phyloP scores from a whole-genome alignment of 2,797 vertebrate species.

The Microctenopoma lineatum region DNA sequence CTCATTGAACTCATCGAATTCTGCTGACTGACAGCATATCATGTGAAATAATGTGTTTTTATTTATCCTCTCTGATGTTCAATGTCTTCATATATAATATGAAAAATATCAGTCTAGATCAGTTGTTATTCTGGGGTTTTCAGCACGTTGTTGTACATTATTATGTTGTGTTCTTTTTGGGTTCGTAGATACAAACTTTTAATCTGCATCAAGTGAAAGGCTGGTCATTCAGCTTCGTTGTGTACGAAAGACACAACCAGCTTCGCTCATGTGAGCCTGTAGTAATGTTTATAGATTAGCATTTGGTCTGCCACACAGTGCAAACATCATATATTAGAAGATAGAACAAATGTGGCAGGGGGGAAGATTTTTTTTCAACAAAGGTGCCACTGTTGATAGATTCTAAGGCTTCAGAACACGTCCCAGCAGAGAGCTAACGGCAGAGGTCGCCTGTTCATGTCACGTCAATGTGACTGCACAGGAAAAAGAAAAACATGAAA shows the following conservation, averaged over 20 bases:
- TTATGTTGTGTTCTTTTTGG: not conserved
- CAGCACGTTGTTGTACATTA: not conserved
- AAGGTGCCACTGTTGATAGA: constrained; percentile 17
- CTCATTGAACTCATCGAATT: not conserved
- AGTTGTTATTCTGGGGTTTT: constrained; percentile 30
- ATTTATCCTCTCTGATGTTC: constrained; percentile 5
- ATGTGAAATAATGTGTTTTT: not conserved
- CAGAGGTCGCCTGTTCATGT: constrained; percentile 53
- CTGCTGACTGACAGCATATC: constrained; percentile 2
- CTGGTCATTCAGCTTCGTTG: not conserved
- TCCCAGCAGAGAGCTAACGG: constrained; percentile 40
- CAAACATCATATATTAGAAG: not conserved
- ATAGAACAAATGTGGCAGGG: constrained; percentile 5
- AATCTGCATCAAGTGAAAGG: not conserved
- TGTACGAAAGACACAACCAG: not conserved
- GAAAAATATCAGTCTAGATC: too few relatives aligned
- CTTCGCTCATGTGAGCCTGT: not conserved
- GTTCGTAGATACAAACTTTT: constrained; percentile 9
- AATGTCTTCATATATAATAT: too few relatives aligned
- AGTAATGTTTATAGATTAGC: too few relatives aligned
- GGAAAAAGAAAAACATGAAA: constrained; percentile 57
- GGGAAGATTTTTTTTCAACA: constrained; percentile 23
- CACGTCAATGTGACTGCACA: constrained; percentile 44
- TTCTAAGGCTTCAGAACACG: constrained; percentile 34
- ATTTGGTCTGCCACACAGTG: too few relatives aligned